Conservation (phyloP, 2,888 invertebrate species). For the Cheilosia impressa region DNA sequence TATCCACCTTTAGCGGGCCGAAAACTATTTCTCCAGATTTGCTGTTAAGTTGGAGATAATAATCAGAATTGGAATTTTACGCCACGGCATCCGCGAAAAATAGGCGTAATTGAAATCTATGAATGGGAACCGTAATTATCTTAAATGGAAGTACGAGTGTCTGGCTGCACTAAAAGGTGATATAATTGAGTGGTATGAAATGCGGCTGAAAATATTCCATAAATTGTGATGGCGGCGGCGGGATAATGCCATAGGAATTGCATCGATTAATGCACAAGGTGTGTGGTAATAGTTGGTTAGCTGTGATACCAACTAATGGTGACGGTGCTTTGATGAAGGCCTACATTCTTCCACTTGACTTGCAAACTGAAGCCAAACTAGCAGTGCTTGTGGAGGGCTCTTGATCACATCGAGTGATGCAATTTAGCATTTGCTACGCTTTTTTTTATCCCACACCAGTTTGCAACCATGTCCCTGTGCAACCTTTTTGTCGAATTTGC, state of each 20-base stretch:
- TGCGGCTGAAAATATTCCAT: constrained; percentile 7
- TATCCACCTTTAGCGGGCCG: constrained; percentile 12
- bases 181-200: constrained; percentile 61
- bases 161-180: constrained; percentile 61
- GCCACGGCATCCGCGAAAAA: constrained; percentile 15
- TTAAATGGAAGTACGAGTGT: constrained; percentile 59
- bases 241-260: constrained; percentile 31
- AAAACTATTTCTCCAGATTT: constrained; percentile 27
- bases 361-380: no score
- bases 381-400: no score
- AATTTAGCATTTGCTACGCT: no score
- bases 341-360: no score
- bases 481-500: no score
- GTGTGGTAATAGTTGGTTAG: not conserved
- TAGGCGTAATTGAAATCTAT: constrained; percentile 46
- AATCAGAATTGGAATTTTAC: constrained; percentile 62
- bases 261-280: constrained; percentile 35
- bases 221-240: constrained; percentile 35
- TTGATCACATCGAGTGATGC: no score
- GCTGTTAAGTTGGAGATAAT: constrained; percentile 38
- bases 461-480: no score
- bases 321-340: no score
- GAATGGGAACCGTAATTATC: constrained; percentile 64
- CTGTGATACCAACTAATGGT: no score
- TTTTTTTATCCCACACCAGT: no score